phyloP scores from a whole-genome alignment of 2,797 vertebrate species.

The Garrulus glandarius region DNA sequence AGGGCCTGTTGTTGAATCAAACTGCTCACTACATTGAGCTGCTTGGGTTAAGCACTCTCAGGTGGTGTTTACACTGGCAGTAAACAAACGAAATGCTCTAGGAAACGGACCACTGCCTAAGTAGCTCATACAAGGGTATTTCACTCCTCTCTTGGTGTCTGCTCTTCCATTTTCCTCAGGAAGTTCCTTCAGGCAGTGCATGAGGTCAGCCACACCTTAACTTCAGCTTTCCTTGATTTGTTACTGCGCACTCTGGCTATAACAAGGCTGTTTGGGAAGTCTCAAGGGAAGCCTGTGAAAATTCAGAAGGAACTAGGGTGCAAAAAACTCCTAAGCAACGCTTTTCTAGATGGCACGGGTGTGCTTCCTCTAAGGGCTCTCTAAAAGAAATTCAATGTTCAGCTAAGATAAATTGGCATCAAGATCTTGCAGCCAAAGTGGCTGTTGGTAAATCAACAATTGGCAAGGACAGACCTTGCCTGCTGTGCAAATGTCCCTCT shows the following conservation, averaged over 20 bases:
- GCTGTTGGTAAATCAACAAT: background rate
- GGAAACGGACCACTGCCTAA: slow-evolving; percentile 13
- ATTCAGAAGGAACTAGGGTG: background rate
- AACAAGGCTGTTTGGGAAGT: background rate
- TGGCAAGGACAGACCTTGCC: background rate
- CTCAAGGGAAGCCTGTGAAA: background rate
- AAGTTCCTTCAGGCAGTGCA: background rate
- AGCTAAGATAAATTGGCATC: background rate
- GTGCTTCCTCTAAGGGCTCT: background rate
- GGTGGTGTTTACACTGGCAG: slow-evolving; percentile 45
- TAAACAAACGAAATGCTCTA: slow-evolving; percentile 27
- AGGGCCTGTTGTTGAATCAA: slow-evolving; percentile 60
- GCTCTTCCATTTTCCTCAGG: background rate
- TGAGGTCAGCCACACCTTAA: background rate
- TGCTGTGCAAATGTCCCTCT: background rate
- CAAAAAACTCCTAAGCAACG: background rate
- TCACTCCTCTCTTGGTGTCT: background rate
- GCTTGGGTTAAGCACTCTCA: slow-evolving; percentile 51
- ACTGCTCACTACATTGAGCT: slow-evolving; percentile 56
- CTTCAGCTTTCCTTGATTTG: background rate
- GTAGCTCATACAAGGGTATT: background rate
- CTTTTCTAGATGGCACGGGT: background rate
- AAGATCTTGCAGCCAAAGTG: background rate
- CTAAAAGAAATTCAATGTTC: background rate
- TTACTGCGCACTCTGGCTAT: background rate